These are phyloP conservation scores for Tragopan temminckii DNA, from an alignment of 2,797 vertebrate species.

Conservation along the genomic window DNA sequence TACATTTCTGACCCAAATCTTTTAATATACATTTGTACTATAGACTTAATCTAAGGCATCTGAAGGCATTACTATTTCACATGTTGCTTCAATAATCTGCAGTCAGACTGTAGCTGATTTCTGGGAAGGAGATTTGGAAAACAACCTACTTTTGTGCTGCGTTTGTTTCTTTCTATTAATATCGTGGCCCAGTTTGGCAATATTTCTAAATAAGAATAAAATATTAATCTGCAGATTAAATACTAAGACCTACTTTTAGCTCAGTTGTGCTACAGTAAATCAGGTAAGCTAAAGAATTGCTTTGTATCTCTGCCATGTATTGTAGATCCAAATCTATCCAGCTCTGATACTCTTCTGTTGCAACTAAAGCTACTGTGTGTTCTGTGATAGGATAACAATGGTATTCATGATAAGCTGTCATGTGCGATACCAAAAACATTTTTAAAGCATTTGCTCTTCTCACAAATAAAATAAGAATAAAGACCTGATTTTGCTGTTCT, in stretches of 20 bases:
- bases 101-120: background rate
- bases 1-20: constrained; percentile 4
- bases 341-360: background rate
- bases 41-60: constrained; percentile 8
- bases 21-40: background rate
- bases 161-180: background rate
- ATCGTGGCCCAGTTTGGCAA: constrained; percentile 1
- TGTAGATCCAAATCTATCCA: constrained; percentile 11
- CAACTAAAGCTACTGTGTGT: constrained; percentile 5
- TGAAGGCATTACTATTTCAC: background rate
- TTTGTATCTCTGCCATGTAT: background rate
- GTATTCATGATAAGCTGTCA: background rate
- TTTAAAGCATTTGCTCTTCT: background rate
- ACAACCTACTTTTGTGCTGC: background rate
- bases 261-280: background rate
- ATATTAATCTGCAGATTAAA: constrained; percentile 48
- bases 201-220: constrained; percentile 41
- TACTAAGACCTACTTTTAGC: constrained; percentile 4
- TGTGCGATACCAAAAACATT: background rate
- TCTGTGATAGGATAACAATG: background rate
- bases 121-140: constrained; percentile 24
- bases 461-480: background rate
- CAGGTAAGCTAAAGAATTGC: background rate
- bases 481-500: background rate
- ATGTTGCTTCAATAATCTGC: constrained; percentile 5